Conservation (phyloP, 2,113 vertebrate genomes). For the Heterotis niloticus region DNA sequence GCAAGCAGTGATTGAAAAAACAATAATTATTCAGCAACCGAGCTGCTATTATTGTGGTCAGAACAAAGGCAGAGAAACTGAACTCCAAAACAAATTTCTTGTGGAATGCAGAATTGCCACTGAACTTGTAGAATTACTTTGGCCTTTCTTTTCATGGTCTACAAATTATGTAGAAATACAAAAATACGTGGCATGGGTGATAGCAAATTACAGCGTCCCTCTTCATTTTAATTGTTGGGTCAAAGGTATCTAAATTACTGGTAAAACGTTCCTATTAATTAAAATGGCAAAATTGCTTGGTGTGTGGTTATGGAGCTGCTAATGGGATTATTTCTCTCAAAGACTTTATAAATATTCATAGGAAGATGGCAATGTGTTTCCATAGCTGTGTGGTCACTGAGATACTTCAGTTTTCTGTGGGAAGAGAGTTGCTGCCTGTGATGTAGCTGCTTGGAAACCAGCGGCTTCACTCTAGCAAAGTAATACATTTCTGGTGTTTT, state of each 20-base stretch:
- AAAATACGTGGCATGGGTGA: background rate
- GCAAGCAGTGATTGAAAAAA: no score
- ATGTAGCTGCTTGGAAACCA: background rate
- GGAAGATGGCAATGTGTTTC: background rate
- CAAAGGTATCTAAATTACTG: slow-evolving; percentile 16
- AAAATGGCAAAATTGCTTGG: slow-evolving; percentile 12
- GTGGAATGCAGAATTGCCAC: background rate
- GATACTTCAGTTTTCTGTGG: background rate
- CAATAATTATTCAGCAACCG: background rate
- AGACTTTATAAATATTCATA: slow-evolving; percentile 27
- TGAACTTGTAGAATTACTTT: background rate
- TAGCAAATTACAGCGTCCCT: background rate
- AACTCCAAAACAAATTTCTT: background rate
- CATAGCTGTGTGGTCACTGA: background rate
- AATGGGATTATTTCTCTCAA: slow-evolving; percentile 26
- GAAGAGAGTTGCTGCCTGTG: background rate
- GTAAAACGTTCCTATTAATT: slow-evolving; percentile 25
- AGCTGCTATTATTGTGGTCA: background rate
- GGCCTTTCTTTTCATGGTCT: background rate
- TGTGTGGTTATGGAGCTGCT: slow-evolving; percentile 20
- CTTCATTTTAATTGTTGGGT: slow-evolving; percentile 5
- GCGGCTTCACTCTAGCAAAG: background rate
- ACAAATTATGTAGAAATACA: background rate
- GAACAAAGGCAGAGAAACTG: background rate
- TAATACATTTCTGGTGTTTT: background rate